Evolutionary conservation across 2,113 vertebrate species (phyloP).

Genomic region (Xerus inauris): DNA sequence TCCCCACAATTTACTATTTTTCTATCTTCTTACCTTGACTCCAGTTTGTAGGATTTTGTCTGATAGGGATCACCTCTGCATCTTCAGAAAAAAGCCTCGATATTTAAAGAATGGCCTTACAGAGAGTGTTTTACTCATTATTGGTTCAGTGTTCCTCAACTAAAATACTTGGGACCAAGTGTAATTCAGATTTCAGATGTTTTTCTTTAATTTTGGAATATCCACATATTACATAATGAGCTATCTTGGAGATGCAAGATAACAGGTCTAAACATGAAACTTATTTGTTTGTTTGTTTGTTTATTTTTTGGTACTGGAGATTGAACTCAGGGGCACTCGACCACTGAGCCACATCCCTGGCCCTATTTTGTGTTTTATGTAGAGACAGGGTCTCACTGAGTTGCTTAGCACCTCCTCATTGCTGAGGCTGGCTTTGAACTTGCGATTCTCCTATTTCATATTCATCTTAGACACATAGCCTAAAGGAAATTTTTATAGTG

Average conservation of each 20-base stretch:
- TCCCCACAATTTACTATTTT: conserved; percentile 55
- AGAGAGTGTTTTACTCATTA: neutral
- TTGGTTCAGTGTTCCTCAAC: too few species aligned
- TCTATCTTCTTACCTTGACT: conserved; percentile 38
- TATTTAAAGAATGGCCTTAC: neutral
- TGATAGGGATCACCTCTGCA: neutral
- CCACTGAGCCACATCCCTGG: too few species aligned
- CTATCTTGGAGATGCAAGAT: too few species aligned
- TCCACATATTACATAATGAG: neutral
- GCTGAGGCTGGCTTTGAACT: too few species aligned
- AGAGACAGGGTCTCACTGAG: too few species aligned
- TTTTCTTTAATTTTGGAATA: too few species aligned
- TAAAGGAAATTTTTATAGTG: neutral
- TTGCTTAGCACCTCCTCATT: too few species aligned
- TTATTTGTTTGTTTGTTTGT: too few species aligned
- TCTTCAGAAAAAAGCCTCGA: neutral
- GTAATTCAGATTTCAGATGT: neutral
- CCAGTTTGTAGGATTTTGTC: conserved; percentile 62
- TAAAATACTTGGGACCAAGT: neutral
- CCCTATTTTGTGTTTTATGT: too few species aligned
- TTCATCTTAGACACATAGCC: neutral
- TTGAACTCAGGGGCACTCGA: too few species aligned
- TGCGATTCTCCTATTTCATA: too few species aligned
- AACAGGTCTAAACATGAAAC: neutral
- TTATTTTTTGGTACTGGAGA: too few species aligned